phyloP scores from a whole-genome alignment of 1,140 invertebrate species.

The Belonocnema kinseyi region DNA sequence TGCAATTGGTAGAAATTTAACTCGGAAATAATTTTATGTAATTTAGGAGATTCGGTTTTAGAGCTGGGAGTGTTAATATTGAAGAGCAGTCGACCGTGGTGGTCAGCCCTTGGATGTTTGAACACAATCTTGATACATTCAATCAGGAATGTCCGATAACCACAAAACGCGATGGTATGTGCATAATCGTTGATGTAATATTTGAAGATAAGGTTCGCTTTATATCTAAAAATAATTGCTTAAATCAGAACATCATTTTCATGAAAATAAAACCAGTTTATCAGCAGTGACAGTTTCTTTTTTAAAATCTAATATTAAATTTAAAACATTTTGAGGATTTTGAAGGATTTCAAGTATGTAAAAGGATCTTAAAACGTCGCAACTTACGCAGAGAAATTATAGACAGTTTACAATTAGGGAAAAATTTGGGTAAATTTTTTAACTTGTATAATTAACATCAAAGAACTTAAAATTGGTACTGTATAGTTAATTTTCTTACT shows the following conservation, averaged over 20 bases:
- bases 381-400: no score
- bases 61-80: not conserved
- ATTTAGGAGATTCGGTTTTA: not conserved
- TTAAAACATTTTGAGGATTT: no score
- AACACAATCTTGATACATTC: slow-evolving; percentile 24
- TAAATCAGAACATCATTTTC: not conserved
- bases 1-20: no score
- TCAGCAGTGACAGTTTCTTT: no score
- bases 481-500: no score
- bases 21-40: not conserved
- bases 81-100: slow-evolving; percentile 17
- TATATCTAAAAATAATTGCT: not conserved
- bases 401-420: no score
- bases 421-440: no score
- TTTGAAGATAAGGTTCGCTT: slow-evolving; percentile 14
- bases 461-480: no score
- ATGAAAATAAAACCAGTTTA: not conserved
- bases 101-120: not conserved
- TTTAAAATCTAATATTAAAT: no score
- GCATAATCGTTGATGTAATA: slow-evolving; percentile 19
- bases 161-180: slow-evolving; percentile 29
- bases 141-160: slow-evolving; percentile 30
- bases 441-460: no score
- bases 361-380: no score
- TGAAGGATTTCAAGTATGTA: no score